Percentiles rank a stretch among this genome's conserved stretches.
These are phyloP conservation scores for Thamnaconus septentrionalis DNA, from an alignment of 2,113 vertebrate genomes.

Conservation along the genomic window DNA sequence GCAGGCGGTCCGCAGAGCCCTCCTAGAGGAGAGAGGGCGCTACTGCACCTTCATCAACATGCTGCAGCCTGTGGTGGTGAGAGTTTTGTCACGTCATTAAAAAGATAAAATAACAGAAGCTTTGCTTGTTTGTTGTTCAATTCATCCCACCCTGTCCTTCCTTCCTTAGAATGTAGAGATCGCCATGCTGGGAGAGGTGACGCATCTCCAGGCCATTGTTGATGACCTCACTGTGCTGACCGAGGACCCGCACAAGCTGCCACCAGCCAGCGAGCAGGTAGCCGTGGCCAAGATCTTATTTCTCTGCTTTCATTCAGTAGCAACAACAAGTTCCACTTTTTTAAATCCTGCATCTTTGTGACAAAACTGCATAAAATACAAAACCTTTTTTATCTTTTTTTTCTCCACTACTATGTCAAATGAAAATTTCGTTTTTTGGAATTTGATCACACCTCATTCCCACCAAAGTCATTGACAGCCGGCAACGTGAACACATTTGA, in stretches of 20 bases:
- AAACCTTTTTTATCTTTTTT: too few species aligned
- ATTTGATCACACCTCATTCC: too few species aligned
- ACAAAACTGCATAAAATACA: too few species aligned
- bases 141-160: neutral
- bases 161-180: conserved; percentile 87
- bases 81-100: conserved; percentile 28
- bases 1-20: conserved; percentile 93
- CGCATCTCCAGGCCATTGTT: conserved; percentile 95
- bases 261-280: conserved; percentile 96
- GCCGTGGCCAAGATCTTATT: neutral
- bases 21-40: conserved; percentile 91
- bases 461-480: too few species aligned
- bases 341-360: too few species aligned
- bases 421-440: too few species aligned
- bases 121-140: conserved; percentile 1
- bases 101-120: too few species aligned
- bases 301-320: too few species aligned
- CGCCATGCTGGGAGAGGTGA: conserved; percentile 96
- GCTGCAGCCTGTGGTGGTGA: conserved; percentile 94
- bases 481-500: too few species aligned
- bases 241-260: conserved; percentile 93
- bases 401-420: too few species aligned
- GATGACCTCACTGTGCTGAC: conserved; percentile 92
- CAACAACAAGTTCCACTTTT: too few species aligned
- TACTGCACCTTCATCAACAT: conserved; percentile 94